phyloP scores from a whole-genome alignment of 2,797 vertebrate species.

The Champsocephalus esox region DNA sequence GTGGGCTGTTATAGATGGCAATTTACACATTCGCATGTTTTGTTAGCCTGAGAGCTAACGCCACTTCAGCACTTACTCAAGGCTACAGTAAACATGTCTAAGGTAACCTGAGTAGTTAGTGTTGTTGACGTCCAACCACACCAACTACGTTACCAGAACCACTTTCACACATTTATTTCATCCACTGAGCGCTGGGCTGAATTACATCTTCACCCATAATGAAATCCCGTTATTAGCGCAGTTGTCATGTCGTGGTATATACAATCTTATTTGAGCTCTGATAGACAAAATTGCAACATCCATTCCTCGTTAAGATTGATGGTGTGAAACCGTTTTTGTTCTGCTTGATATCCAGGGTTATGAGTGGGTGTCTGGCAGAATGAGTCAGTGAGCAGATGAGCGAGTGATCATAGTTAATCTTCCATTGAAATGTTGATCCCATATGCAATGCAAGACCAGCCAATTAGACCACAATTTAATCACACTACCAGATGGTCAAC shows the following conservation, averaged over 20 bases:
- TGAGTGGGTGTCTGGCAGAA: constrained; percentile 45
- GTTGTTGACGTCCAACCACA: constrained; percentile 20
- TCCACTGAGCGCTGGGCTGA: not conserved
- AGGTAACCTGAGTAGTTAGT: constrained; percentile 21
- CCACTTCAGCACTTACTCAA: constrained; percentile 10
- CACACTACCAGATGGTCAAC: not conserved
- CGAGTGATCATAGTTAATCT: constrained; percentile 25
- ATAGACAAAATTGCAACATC: not conserved
- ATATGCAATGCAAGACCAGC: constrained; percentile 3
- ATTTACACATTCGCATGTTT: not conserved
- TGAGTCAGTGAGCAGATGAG: constrained; percentile 43
- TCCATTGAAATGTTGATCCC: constrained; percentile 16
- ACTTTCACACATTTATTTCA: not conserved
- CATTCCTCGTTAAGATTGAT: not conserved
- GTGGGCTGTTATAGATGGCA: not conserved
- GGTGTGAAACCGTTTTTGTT: constrained; percentile 17
- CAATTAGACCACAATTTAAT: not conserved
- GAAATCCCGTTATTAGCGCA: not conserved
- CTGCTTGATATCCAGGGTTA: constrained; percentile 11
- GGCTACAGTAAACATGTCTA: constrained; percentile 28
- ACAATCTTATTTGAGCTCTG: not conserved
- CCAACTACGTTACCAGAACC: not conserved
- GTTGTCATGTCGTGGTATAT: constrained; percentile 1
- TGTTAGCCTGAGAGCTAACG: constrained; percentile 11
- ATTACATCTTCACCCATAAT: not conserved